phyloP scores from a whole-genome alignment of 2,888 invertebrate genomes.

The Hanleya hanleyi region DNA sequence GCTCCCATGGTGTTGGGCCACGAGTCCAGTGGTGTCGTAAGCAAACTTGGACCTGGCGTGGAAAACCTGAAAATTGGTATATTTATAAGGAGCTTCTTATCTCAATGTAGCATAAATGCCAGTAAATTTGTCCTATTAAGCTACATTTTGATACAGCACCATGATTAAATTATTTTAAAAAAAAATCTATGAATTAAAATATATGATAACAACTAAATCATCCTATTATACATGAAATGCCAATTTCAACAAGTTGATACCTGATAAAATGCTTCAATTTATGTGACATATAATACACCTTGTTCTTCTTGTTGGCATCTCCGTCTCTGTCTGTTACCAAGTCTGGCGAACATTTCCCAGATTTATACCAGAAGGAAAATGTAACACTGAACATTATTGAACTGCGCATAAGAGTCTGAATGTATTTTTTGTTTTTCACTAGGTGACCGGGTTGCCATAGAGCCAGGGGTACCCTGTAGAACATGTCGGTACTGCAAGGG shows the following conservation, averaged over 20 bases:
- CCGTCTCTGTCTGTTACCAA: too few species aligned
- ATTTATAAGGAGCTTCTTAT: conserved; percentile 24
- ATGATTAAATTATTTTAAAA: not conserved
- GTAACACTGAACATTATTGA: too few species aligned
- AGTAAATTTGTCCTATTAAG: not conserved
- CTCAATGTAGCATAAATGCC: too few species aligned
- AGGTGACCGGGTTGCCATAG: conserved; percentile 95
- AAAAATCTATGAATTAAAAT: too few species aligned
- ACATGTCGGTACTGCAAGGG: conserved; percentile 88
- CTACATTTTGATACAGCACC: not conserved
- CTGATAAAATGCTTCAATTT: too few species aligned
- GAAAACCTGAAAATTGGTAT: conserved; percentile 77
- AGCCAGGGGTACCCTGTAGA: conserved; percentile 91
- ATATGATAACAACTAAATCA: too few species aligned
- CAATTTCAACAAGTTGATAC: too few species aligned
- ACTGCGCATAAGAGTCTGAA: not conserved
- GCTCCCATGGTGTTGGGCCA: conserved; percentile 97
- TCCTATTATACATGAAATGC: too few species aligned
- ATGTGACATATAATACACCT: too few species aligned
- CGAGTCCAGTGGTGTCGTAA: conserved; percentile 81
- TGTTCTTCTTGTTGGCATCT: too few species aligned
- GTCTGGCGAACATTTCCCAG: too few species aligned
- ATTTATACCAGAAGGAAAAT: too few species aligned
- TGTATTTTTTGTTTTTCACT: conserved; percentile 1
- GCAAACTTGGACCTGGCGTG: conserved; percentile 80